Percentiles rank a stretch among this genome's conserved stretches.
Conservation (phyloP, 2,888 invertebrate genomes). For the Hydrotaea diabolus region DNA sequence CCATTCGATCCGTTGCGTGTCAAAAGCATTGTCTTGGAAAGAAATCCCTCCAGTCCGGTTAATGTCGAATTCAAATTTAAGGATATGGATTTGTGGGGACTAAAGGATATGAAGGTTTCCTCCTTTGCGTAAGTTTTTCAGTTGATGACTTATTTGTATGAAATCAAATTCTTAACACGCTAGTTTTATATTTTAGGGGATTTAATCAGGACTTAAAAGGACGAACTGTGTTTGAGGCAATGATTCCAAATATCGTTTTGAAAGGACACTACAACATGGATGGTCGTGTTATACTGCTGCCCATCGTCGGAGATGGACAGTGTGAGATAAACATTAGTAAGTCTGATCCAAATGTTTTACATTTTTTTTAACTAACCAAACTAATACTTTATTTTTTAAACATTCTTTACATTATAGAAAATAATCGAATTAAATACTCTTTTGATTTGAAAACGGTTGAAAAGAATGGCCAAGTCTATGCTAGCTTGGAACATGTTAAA, state of each 20-base stretch:
- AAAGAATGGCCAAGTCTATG: slow-evolving; percentile 58
- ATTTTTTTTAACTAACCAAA: too few relatives aligned
- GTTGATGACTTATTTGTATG: not conserved
- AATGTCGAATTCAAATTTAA: slow-evolving; percentile 75
- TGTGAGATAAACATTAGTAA: slow-evolving; percentile 69
- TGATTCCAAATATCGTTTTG: slow-evolving; percentile 71
- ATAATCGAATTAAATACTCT: slow-evolving; percentile 27
- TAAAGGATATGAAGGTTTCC: slow-evolving; percentile 67
- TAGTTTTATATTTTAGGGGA: slow-evolving; percentile 68
- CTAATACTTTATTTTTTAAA: not conserved
- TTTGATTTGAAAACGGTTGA: slow-evolving; percentile 54
- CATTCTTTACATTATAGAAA: slow-evolving; percentile 39
- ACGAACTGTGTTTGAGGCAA: slow-evolving; percentile 68
- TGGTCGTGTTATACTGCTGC: slow-evolving; percentile 74
- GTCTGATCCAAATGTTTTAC: not conserved
- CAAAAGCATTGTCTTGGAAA: slow-evolving; percentile 72
- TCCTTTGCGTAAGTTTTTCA: slow-evolving; percentile 52
- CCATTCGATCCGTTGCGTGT: slow-evolving; percentile 76
- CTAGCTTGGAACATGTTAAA: slow-evolving; percentile 62
- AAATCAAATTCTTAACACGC: not conserved
- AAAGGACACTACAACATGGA: slow-evolving; percentile 75
- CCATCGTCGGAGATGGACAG: slow-evolving; percentile 74
- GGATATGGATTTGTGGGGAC: slow-evolving; percentile 74
- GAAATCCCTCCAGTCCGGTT: slow-evolving; percentile 75
- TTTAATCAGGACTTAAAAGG: slow-evolving; percentile 70